Percentiles rank a stretch among this genome's conserved stretches.
Conservation (phyloP, 2,113 vertebrate species). For the Phyllopteryx taeniolatus region DNA sequence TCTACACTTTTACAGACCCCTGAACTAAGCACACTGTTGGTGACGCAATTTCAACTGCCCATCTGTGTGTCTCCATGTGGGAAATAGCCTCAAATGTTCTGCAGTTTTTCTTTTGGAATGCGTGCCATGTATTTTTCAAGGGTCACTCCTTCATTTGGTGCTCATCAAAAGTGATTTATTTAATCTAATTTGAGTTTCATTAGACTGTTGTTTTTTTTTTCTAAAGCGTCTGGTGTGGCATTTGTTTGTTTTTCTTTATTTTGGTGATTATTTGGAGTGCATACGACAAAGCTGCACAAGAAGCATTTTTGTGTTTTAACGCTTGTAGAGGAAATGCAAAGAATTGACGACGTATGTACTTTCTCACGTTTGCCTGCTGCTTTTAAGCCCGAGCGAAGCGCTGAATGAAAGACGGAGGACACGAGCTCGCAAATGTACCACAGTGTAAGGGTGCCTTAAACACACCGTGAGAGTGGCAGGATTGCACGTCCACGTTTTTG, state of each 20-base stretch:
- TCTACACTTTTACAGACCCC: neutral
- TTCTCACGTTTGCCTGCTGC: neutral
- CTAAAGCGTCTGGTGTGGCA: constrained; percentile 13
- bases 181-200: constrained; percentile 11
- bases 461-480: constrained; percentile 8
- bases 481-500: constrained; percentile 50
- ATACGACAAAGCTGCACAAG: neutral
- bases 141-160: constrained; percentile 5
- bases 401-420: neutral
- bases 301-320: neutral
- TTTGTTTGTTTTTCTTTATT: neutral
- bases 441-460: neutral
- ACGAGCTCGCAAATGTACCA: neutral
- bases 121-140: constrained; percentile 43
- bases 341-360: neutral
- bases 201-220: neutral
- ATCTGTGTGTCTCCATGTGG: neutral
- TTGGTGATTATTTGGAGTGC: neutral
- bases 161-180: constrained; percentile 4
- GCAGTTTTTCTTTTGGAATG: constrained; percentile 2
- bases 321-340: neutral
- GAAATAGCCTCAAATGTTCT: neutral
- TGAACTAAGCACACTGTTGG: neutral
- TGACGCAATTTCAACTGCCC: neutral
- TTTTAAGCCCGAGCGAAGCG: neutral